phyloP scores from a whole-genome alignment of 1,140 invertebrate species.

The Dolichoris vasculosae region DNA sequence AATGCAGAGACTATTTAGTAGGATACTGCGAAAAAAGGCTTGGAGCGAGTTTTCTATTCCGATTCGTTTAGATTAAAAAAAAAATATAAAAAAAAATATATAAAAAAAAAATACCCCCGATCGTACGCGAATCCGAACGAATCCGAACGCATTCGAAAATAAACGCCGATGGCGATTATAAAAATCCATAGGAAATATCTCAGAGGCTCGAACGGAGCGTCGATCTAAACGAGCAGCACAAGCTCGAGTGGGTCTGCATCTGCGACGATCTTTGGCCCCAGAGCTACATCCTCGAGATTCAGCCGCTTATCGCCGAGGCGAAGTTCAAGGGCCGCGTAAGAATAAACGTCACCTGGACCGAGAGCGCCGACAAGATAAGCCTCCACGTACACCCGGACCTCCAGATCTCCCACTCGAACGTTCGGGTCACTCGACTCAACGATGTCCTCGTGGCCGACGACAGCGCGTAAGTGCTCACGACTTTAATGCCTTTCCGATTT shows the following conservation, averaged over 20 bases:
- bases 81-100: too few relatives aligned
- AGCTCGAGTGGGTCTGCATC: slow-evolving; percentile 67
- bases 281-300: slow-evolving; percentile 78
- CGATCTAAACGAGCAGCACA: slow-evolving; percentile 62
- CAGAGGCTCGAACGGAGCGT: slow-evolving; percentile 61
- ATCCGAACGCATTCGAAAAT: background rate
- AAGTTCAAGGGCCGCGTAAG: slow-evolving; percentile 78
- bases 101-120: too few relatives aligned
- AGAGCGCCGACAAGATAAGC: slow-evolving; percentile 76
- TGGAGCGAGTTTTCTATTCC: background rate
- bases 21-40: background rate
- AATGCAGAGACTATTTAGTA: too few relatives aligned
- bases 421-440: slow-evolving; percentile 62
- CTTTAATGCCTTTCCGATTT: background rate
- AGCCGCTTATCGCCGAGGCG: slow-evolving; percentile 77
- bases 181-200: background rate
- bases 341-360: slow-evolving; percentile 78
- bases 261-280: slow-evolving; percentile 77
- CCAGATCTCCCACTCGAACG: slow-evolving; percentile 68
- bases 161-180: background rate
- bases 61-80: background rate
- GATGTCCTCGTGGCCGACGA: slow-evolving; percentile 41
- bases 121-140: too few relatives aligned
- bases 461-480: slow-evolving; percentile 60
- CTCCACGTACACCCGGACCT: slow-evolving; percentile 79